Evolutionary conservation across 1,140 invertebrate genomes (phyloP), one percentile per base, ranked within the genome.

Genomic region (Saccostrea glomerata): DNA sequence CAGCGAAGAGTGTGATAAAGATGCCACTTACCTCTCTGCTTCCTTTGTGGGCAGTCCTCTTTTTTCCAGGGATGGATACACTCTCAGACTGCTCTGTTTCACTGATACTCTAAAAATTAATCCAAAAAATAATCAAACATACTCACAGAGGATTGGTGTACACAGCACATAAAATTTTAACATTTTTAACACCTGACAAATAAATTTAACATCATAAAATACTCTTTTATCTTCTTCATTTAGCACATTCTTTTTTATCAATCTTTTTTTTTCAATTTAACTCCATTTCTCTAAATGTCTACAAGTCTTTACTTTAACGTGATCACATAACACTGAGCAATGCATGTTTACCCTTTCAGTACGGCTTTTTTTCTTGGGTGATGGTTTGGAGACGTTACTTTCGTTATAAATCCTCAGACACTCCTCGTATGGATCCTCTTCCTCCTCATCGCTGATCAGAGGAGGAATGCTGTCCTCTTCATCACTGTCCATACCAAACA

Each of bases 361-460:
- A 23, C 20, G 36, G n/a, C 70, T 73, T 20, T 84, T 20, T 40
- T 85, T 66, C 40, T 85, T 63, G 23, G 84, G 56, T 30, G 25
- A 60, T 66, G 47, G 85, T 40, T 54, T 77, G 4, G 85, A 77
- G 47, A 56, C 87, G 83, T 84, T 85, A 23, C 73, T 87, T 89
- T 96, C 96, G 94, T 97, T 96, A 91, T 97, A 97, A 89, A 97
- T 97, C 93, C 96, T 96, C 86, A 97, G 95, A 92, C 97, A 97
- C 93, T 97, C 97, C 86, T 97, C 96, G 92, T 96, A 96, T 13
- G 97, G 95, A 90, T 97, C 30, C 30, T 36, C 96, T 40, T 96
- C 95, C 90, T 96, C 93, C 66, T 89, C 88, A n/a, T 94, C 94
- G 25, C 90, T 82, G 63, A 90, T 58, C 2, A 89, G 58, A 2